These are phyloP conservation scores for Protobothrops mucrosquamatus DNA, from an alignment of 2,113 vertebrate genomes.

Conservation along the genomic window DNA sequence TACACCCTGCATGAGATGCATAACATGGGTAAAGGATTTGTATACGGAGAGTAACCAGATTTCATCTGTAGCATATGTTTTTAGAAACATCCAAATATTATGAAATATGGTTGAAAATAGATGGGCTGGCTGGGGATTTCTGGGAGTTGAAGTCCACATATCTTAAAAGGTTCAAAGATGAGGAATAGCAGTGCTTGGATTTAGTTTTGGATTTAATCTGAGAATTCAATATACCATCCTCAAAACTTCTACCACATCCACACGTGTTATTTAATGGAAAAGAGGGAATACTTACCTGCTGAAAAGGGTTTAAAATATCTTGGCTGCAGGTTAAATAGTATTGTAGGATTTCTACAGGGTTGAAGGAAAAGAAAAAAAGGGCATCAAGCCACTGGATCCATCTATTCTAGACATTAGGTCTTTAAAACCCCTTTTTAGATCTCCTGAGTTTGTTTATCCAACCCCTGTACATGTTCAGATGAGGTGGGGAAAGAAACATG, in stretches of 20 bases:
- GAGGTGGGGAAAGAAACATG: background rate
- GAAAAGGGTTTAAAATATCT: constrained; percentile 83
- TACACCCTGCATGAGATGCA: background rate
- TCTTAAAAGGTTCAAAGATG: no score
- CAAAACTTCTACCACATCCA: background rate
- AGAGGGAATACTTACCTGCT: constrained; percentile 73
- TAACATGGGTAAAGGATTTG: background rate
- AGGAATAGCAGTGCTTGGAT: background rate
- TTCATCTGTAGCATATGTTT: background rate
- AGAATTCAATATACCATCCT: background rate
- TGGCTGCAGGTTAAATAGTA: constrained; percentile 89
- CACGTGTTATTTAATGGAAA: background rate
- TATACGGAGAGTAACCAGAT: background rate
- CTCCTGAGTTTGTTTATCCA: background rate
- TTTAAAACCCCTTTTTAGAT: background rate
- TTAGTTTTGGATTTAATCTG: background rate
- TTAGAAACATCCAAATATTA: background rate
- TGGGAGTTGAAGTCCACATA: no score
- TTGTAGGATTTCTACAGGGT: constrained; percentile 81
- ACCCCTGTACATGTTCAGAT: background rate
- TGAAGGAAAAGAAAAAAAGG: background rate
- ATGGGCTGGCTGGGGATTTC: background rate
- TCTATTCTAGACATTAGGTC: no score
- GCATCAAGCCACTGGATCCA: background rate
- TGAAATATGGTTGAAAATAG: background rate